phyloP scores from a whole-genome alignment of 2,113 vertebrate species.

The Cinclus cinclus region DNA sequence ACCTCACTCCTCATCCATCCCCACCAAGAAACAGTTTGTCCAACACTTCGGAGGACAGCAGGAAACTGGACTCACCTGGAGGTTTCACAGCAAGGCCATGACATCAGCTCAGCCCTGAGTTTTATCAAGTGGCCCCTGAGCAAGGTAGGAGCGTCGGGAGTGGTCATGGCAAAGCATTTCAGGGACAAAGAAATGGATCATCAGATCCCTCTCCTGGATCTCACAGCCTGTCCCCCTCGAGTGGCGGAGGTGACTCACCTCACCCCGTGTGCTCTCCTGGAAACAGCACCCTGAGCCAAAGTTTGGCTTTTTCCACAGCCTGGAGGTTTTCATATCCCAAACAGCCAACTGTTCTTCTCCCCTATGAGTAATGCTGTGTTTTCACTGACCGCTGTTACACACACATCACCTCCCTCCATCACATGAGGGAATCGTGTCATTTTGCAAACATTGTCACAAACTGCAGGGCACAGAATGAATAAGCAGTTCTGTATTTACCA shows the following conservation, averaged over 20 bases:
- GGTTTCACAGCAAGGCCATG: neutral
- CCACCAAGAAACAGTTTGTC: conserved; percentile 15
- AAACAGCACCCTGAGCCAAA: conserved; percentile 16
- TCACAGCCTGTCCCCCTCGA: neutral
- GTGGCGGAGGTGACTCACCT: conserved; percentile 34
- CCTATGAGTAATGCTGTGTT: conserved; percentile 68
- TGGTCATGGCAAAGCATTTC: neutral
- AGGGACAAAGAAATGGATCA: neutral
- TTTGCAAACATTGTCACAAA: conserved; percentile 57
- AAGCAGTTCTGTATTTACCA: conserved; percentile 16
- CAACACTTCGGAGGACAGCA: neutral
- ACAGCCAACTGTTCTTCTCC: conserved; percentile 54
- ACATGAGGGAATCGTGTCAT: conserved; percentile 64
- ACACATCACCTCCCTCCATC: conserved; percentile 64
- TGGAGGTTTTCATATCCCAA: conserved; percentile 52
- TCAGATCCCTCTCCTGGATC: neutral
- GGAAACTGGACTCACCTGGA: neutral
- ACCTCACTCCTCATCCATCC: conserved; percentile 47
- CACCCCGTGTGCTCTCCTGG: neutral
- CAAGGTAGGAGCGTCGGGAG: neutral
- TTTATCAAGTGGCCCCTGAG: neutral
- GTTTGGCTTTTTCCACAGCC: conserved; percentile 67
- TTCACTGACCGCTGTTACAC: conserved; percentile 59
- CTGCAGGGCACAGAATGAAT: conserved; percentile 42
- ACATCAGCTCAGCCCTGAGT: neutral